Percentiles rank a stretch among this genome's conserved stretches.
These are phyloP conservation scores for Pammene fasciana DNA, from an alignment of 2,888 invertebrate species.

Conservation along the genomic window DNA sequence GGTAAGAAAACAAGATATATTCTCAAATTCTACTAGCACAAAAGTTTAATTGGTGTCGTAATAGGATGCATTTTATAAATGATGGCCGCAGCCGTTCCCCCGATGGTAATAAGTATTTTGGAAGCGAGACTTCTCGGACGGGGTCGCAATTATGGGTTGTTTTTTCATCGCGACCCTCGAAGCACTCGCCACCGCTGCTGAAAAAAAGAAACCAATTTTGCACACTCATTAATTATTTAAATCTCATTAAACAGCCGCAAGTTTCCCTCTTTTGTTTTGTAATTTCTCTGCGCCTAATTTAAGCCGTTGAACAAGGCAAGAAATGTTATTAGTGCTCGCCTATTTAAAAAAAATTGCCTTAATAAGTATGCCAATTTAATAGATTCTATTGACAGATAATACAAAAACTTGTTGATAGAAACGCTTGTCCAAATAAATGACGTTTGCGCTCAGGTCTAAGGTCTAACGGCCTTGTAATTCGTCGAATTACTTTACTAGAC, in stretches of 20 bases:
- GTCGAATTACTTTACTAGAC: too few relatives aligned
- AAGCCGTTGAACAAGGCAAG: constrained; percentile 62
- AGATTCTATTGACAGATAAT: too few relatives aligned
- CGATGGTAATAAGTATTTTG: constrained; percentile 51
- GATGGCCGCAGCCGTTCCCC: constrained; percentile 57
- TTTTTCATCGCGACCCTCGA: constrained; percentile 71
- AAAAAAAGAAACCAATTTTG: constrained; percentile 81
- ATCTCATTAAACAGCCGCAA: constrained; percentile 82
- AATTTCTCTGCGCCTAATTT: constrained; percentile 66
- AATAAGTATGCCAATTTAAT: not conserved
- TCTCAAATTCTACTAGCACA: constrained; percentile 42
- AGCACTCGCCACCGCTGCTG: constrained; percentile 63
- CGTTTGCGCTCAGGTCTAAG: too few relatives aligned
- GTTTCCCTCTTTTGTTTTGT: constrained; percentile 72
- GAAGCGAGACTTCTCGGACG: constrained; percentile 52
- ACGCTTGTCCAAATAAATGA: too few relatives aligned
- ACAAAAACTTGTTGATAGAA: too few relatives aligned
- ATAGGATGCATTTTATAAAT: constrained; percentile 68
- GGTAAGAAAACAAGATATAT: constrained; percentile 31
- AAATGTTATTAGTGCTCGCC: constrained; percentile 38
- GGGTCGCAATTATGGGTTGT: constrained; percentile 76
- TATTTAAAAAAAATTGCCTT: not conserved
- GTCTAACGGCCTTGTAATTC: too few relatives aligned
- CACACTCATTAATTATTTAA: constrained; percentile 84
- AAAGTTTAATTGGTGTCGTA: constrained; percentile 61